Evolutionary conservation across 2,113 vertebrate genomes (phyloP).

Genomic region (Elaphurus davidianus): DNA sequence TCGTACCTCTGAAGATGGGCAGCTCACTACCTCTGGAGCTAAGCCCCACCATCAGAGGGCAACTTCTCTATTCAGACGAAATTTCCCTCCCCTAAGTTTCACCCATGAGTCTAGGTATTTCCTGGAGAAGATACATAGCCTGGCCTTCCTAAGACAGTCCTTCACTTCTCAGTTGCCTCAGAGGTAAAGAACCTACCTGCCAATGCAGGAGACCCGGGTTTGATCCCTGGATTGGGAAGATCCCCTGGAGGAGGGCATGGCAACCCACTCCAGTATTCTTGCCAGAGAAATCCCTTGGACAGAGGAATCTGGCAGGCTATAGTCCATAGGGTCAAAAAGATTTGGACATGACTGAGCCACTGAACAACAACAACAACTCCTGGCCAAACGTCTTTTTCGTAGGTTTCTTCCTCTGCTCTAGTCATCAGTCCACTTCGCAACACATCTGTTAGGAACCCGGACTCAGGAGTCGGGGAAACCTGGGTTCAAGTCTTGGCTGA

Average conservation of each 20-base stretch:
- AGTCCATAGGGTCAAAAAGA: neutral
- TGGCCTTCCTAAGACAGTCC: neutral
- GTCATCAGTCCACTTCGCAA: no score
- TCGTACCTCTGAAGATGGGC: neutral
- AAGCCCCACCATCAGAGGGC: neutral
- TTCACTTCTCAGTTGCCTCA: neutral
- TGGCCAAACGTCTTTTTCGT: neutral
- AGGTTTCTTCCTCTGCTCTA: neutral
- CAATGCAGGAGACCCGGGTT: fast-evolving
- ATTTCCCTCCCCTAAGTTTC: neutral
- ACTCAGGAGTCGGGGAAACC: neutral
- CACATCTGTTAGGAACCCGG: neutral
- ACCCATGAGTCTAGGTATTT: neutral
- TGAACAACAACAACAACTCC: neutral
- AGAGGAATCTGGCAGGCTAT: neutral
- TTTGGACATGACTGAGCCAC: neutral
- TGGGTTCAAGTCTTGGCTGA: neutral
- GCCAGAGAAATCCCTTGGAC: neutral
- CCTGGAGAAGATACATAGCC: neutral
- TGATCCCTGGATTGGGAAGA: neutral
- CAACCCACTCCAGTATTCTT: neutral
- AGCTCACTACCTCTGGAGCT: neutral
- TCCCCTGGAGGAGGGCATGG: neutral
- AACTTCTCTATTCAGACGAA: neutral
- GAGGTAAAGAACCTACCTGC: neutral